These are phyloP conservation scores for Cephalotes varians DNA, from an alignment of 2,888 invertebrate genomes.

Conservation along the genomic window DNA sequence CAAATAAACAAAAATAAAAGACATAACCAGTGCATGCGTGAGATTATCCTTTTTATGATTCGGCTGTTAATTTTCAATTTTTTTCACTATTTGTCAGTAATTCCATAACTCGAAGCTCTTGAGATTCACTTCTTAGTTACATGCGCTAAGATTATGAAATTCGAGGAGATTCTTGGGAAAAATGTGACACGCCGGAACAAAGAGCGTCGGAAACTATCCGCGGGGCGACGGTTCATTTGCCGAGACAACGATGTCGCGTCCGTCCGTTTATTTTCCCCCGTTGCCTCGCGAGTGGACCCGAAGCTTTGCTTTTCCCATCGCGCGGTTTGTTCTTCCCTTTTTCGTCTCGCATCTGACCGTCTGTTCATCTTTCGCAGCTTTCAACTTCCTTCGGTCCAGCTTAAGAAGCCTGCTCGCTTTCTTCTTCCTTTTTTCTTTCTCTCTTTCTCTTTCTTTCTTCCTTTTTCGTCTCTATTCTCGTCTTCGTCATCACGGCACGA, in stretches of 20 bases:
- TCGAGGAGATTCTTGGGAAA: background rate
- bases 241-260: slow-evolving; percentile 61
- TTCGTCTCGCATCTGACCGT: slow-evolving; percentile 38
- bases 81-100: background rate
- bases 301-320: slow-evolving; percentile 70
- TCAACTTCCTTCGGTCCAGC: slow-evolving; percentile 55
- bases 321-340: slow-evolving; percentile 56
- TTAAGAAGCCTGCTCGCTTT: slow-evolving; percentile 35
- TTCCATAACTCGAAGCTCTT: background rate
- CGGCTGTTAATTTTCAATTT: background rate
- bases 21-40: background rate
- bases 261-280: slow-evolving; percentile 80
- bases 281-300: slow-evolving; percentile 64
- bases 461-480: slow-evolving; percentile 41
- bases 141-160: background rate
- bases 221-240: slow-evolving; percentile 75
- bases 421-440: slow-evolving; percentile 14
- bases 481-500: slow-evolving; percentile 51
- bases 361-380: slow-evolving; percentile 42
- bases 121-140: background rate
- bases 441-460: slow-evolving; percentile 1
- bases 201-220: slow-evolving; percentile 28
- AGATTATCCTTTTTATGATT: background rate
- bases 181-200: slow-evolving; percentile 29
- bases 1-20: background rate